A percentile compares a stretch with the other conserved stretches of the same genome.
Evolutionary conservation across 2,113 vertebrate species (phyloP).

Genomic region (Siniperca chuatsi): DNA sequence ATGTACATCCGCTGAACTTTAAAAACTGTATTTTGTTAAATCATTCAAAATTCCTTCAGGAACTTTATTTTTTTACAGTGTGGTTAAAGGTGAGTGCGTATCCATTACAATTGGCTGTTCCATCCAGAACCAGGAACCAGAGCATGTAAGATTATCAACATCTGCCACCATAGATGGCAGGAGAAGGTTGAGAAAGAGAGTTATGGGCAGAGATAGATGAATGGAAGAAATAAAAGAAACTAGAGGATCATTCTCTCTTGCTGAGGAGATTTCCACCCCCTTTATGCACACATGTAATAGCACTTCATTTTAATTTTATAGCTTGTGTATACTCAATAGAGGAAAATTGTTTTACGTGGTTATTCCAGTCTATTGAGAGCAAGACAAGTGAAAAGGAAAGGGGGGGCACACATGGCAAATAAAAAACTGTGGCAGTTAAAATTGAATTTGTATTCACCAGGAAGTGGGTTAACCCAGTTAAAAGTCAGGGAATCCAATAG

Average conservation of each 20-base stretch:
- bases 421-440: slow-evolving; percentile 85
- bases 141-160: slow-evolving; percentile 24
- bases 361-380: slow-evolving; percentile 83
- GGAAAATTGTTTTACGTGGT: slow-evolving; percentile 84
- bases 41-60: neutral
- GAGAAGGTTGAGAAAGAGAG: neutral
- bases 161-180: slow-evolving; percentile 12
- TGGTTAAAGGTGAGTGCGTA: slow-evolving; percentile 38
- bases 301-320: slow-evolving; percentile 87
- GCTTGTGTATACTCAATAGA: slow-evolving; percentile 84
- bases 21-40: neutral
- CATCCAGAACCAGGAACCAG: slow-evolving; percentile 38
- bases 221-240: slow-evolving; percentile 57
- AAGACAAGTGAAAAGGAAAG: slow-evolving; percentile 50
- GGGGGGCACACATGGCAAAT: slow-evolving; percentile 78
- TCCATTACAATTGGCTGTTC: slow-evolving; percentile 43
- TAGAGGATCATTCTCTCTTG: slow-evolving; percentile 44
- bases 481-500: slow-evolving; percentile 88
- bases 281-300: slow-evolving; percentile 78
- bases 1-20: neutral
- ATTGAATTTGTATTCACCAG: slow-evolving; percentile 89
- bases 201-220: slow-evolving; percentile 46
- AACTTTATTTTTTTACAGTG: slow-evolving; percentile 18
- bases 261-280: slow-evolving; percentile 32
- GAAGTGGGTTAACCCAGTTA: slow-evolving; percentile 88